Percentiles rank a stretch among this genome's conserved stretches.
Conservation (phyloP, 2,113 vertebrate genomes). For the Bolborhynchus lineola region DNA sequence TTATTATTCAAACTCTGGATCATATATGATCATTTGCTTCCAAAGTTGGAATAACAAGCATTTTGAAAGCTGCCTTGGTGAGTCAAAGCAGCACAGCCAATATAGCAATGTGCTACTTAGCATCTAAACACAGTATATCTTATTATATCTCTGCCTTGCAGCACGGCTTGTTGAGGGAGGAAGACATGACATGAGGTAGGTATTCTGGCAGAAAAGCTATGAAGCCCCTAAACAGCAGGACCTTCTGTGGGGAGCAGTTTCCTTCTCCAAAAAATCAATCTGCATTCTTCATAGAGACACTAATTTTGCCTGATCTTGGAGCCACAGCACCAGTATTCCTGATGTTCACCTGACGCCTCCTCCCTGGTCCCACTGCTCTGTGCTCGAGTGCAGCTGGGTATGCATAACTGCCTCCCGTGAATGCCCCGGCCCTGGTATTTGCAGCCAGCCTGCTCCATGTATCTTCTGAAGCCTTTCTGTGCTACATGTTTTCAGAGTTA, state of each 20-base stretch:
- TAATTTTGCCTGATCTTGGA: not conserved
- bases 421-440: not conserved
- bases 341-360: not conserved
- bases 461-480: not conserved
- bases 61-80: not conserved
- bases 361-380: not conserved
- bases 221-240: not conserved
- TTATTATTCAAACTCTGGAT: not conserved
- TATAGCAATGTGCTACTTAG: not conserved
- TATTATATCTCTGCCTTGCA: not conserved
- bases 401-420: not conserved
- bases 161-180: not conserved
- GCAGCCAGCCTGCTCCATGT: not conserved
- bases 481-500: not conserved
- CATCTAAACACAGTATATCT: not conserved
- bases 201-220: not conserved
- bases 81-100: not conserved
- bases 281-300: not conserved
- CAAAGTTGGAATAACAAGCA: not conserved
- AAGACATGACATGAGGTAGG: not conserved
- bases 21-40: conserved; percentile 1
- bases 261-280: not conserved
- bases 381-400: not conserved
- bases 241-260: not conserved
- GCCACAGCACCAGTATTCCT: not conserved